Conservation (phyloP, 2,888 invertebrate genomes). For the Nysson spinosus region DNA sequence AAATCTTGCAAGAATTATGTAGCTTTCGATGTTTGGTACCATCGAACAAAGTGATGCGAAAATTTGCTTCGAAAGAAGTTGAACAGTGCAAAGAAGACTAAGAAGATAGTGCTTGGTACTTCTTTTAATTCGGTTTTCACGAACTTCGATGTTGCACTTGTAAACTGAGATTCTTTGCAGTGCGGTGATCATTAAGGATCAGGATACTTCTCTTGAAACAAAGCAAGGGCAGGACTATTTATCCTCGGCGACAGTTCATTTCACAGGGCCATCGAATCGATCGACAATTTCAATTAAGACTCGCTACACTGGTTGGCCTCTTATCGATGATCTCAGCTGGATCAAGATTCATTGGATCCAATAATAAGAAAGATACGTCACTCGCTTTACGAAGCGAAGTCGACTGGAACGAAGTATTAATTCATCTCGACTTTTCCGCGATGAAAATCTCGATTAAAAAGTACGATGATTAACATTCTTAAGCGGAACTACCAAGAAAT, state of each 20-base stretch:
- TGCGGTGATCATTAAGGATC: not conserved
- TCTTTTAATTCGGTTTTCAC: no score
- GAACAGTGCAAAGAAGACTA: no score
- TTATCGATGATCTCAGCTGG: slow-evolving; percentile 21
- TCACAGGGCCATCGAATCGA: slow-evolving; percentile 9
- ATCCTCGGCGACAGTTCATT: slow-evolving; percentile 26
- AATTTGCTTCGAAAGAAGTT: no score
- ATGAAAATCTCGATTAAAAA: not conserved
- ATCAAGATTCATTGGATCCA: slow-evolving; percentile 19
- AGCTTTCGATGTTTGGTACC: no score
- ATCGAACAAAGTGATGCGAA: no score
- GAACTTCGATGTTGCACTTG: no score
- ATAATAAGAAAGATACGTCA: slow-evolving; percentile 4
- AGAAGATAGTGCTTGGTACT: no score
- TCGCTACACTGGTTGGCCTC: not conserved
- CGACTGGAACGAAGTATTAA: not conserved
- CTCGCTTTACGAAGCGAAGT: not conserved
- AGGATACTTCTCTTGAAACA: not conserved
- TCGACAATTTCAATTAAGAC: slow-evolving; percentile 44
- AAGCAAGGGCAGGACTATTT: slow-evolving; percentile 14
- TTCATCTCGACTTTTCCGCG: not conserved
- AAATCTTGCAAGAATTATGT: no score
- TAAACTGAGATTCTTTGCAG: not conserved
- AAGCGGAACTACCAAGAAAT: no score
- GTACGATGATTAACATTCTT: slow-evolving; percentile 1